Evolutionary conservation across 1,140 invertebrate genomes (phyloP).

Genomic region (Drosophila triauraria): DNA sequence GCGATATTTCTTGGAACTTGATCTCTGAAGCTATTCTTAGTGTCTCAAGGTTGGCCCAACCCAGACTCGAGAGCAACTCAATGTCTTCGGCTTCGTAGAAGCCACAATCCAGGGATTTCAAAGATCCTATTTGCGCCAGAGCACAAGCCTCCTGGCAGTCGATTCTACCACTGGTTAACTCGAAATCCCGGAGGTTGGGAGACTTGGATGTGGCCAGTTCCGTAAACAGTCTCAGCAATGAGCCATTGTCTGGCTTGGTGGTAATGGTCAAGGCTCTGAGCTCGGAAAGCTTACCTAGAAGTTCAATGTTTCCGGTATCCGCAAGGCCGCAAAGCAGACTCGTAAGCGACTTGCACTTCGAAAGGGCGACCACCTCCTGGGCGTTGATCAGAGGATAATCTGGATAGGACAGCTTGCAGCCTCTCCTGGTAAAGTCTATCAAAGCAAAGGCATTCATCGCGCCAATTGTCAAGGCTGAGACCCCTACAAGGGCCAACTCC

Average conservation of each 20-base stretch:
- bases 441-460: not conserved
- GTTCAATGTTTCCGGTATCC: conserved; percentile 2
- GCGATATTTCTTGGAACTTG: not conserved
- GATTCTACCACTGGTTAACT: not conserved
- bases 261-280: not conserved
- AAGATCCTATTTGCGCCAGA: not conserved
- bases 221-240: not conserved
- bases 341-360: not conserved
- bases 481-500: not conserved
- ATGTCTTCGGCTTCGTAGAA: not conserved
- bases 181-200: not conserved
- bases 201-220: not conserved
- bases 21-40: not conserved
- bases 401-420: not conserved
- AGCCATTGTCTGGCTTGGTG: not conserved
- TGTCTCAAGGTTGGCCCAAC: not conserved
- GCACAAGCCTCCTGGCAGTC: not conserved
- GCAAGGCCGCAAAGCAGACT: not conserved
- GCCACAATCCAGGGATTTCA: not conserved
- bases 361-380: not conserved
- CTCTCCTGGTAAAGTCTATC: not conserved
- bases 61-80: not conserved
- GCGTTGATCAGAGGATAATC: not conserved
- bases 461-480: not conserved
- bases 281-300: not conserved